phyloP scores from a whole-genome alignment of 2,113 vertebrate species.

The Pseudorhombus dupliciocellatus region DNA sequence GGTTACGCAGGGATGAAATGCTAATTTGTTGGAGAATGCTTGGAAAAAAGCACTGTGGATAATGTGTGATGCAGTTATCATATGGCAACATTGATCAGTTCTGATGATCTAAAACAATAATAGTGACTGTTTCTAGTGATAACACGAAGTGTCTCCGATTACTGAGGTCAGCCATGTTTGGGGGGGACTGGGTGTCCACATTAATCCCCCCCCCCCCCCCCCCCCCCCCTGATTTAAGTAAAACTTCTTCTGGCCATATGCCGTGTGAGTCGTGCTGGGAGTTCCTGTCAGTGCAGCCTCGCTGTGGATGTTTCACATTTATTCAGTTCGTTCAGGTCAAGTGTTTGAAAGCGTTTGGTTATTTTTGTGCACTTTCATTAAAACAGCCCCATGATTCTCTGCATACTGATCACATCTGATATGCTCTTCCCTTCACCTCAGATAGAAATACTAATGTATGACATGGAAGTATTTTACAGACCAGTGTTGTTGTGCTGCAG shows the following conservation, averaged over 20 bases:
- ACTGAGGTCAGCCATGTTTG: conserved; percentile 2
- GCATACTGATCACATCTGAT: not conserved
- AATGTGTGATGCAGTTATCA: not conserved
- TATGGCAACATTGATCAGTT: not conserved
- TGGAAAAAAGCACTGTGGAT: not conserved
- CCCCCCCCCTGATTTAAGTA: conserved; percentile 25
- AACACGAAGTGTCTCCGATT: not conserved
- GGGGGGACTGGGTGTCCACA: conserved; percentile 27
- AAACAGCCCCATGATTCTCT: too few species aligned
- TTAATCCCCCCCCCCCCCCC: conserved; percentile 49
- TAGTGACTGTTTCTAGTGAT: conserved; percentile 11
- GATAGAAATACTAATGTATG: conserved; percentile 20
- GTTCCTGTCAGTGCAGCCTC: not conserved
- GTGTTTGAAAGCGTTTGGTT: not conserved
- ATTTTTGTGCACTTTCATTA: not conserved
- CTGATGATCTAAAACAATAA: not conserved
- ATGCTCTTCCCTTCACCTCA: not conserved
- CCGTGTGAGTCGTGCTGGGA: conserved; percentile 1
- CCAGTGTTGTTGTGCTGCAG: not conserved
- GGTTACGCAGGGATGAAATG: conserved; percentile 7
- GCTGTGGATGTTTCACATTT: not conserved
- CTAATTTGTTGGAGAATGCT: not conserved
- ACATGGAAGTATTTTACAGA: conserved; percentile 21
- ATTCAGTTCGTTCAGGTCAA: not conserved
- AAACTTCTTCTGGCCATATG: conserved; percentile 32